Percentiles rank a stretch among this genome's conserved stretches.
Evolutionary conservation across 1,140 invertebrate species (phyloP).

Genomic region (Hyles euphorbiae): DNA sequence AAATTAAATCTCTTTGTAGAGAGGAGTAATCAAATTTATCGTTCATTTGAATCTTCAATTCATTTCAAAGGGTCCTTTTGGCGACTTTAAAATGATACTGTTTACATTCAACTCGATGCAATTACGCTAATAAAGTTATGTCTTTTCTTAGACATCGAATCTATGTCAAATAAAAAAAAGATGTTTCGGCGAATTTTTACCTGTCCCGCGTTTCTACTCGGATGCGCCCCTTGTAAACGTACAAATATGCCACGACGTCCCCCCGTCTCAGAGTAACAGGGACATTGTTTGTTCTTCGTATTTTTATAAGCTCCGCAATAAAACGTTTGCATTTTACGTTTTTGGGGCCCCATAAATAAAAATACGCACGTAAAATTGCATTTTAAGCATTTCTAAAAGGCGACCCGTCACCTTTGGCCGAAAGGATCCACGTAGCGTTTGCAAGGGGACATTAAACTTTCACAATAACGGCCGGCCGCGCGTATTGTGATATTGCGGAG

Average conservation of each 20-base stretch:
- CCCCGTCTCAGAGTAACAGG: constrained; percentile 57
- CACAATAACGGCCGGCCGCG: constrained; percentile 35
- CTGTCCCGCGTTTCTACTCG: constrained; percentile 18
- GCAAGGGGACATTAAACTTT: constrained; percentile 43
- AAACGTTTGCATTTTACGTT: constrained; percentile 72
- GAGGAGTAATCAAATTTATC: constrained; percentile 70
- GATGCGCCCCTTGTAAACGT: constrained; percentile 27
- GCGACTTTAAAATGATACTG: constrained; percentile 38
- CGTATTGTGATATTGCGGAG: constrained; percentile 40
- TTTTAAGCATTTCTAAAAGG: constrained; percentile 67
- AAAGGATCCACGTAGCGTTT: constrained; percentile 24
- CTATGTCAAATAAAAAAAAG: constrained; percentile 3
- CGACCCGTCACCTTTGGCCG: constrained; percentile 50
- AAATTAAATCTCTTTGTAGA: constrained; percentile 71
- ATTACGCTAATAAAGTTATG: constrained; percentile 32
- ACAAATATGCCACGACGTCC: constrained; percentile 57
- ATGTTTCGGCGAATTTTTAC: constrained; percentile 11
- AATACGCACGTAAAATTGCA: constrained; percentile 67
- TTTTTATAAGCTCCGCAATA: constrained; percentile 67
- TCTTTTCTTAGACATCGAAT: constrained; percentile 9
- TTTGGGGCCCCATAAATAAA: constrained; percentile 71
- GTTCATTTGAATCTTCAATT: constrained; percentile 64
- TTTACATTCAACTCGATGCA: constrained; percentile 39
- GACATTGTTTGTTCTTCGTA: constrained; percentile 69
- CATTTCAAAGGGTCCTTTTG: constrained; percentile 50